Percentiles rank a stretch among this genome's conserved stretches.
phyloP scores from a whole-genome alignment of 2,888 invertebrate species.

The Oscheius onirici region DNA sequence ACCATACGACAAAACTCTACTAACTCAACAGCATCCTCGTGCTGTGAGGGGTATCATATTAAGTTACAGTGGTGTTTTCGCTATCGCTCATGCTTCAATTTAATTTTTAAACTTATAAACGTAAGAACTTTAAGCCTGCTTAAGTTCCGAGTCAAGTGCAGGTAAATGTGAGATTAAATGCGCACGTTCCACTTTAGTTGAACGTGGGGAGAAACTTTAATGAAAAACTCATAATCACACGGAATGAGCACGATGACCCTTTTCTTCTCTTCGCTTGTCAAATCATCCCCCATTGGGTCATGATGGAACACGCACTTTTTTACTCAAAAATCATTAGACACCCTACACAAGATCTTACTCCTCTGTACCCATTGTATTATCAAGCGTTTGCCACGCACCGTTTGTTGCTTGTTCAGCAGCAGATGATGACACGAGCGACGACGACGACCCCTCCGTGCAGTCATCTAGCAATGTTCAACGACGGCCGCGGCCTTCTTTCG shows the following conservation, averaged over 20 bases:
- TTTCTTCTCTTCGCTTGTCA: constrained; percentile 3
- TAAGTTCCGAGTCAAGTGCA: background rate
- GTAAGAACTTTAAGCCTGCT: constrained; percentile 7
- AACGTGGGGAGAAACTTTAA: background rate
- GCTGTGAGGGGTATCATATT: constrained; percentile 2
- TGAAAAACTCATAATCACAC: background rate
- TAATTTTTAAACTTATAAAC: background rate
- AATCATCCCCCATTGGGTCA: background rate
- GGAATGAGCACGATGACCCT: constrained; percentile 20
- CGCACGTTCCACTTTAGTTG: constrained; percentile 1
- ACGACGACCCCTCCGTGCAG: constrained; percentile 58
- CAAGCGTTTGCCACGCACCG: constrained; percentile 20
- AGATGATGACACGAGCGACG: constrained; percentile 52
- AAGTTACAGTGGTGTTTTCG: constrained; percentile 29
- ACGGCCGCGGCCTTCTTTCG: constrained; percentile 35
- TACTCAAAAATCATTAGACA: background rate
- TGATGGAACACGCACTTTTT: background rate
- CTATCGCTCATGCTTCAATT: constrained; percentile 33
- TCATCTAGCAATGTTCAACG: constrained; percentile 52
- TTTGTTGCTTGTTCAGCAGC: constrained; percentile 32
- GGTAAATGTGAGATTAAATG: constrained; percentile 10
- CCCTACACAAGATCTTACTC: constrained; percentile 22
- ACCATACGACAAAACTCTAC: background rate
- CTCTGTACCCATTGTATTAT: constrained; percentile 24
- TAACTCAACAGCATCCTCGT: constrained; percentile 20